Percentiles rank a stretch among this genome's conserved stretches.
phyloP scores from a whole-genome alignment of 2,113 vertebrate species.

The Vulpes ferrilata region DNA sequence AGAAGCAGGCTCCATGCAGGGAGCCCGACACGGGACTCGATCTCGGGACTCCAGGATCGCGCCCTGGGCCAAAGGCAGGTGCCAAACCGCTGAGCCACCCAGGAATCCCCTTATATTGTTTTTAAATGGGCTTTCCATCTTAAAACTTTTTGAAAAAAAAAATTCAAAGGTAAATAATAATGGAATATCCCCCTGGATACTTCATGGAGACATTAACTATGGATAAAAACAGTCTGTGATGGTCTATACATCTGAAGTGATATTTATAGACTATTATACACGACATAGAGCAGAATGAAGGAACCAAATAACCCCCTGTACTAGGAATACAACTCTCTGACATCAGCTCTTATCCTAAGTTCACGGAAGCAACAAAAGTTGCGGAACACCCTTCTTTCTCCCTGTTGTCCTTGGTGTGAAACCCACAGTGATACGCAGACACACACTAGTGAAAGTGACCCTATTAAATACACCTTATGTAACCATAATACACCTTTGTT shows the following conservation, averaged over 20 bases:
- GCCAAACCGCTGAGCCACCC: too few species aligned
- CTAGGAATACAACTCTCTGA: neutral
- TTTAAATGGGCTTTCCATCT: neutral
- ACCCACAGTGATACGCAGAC: neutral
- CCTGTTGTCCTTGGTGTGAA: neutral
- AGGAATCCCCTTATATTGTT: too few species aligned
- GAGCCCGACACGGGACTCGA: too few species aligned
- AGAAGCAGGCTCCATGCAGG: too few species aligned
- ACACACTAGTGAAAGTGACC: neutral
- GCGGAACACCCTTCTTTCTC: neutral
- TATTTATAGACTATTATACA: neutral
- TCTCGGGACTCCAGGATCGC: too few species aligned
- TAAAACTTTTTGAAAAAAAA: conserved; percentile 25
- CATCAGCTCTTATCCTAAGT: neutral
- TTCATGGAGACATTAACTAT: conserved; percentile 49
- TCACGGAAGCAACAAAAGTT: neutral
- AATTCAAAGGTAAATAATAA: neutral
- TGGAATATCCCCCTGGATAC: neutral
- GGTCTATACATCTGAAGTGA: neutral
- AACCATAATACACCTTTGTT: neutral
- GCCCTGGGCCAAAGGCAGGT: too few species aligned
- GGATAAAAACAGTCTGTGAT: neutral
- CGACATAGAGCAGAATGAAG: neutral
- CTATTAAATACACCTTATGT: neutral
- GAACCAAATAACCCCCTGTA: neutral